These are phyloP conservation scores for Gymnodraco acuticeps DNA, from an alignment of 2,797 vertebrate species.

Conservation along the genomic window DNA sequence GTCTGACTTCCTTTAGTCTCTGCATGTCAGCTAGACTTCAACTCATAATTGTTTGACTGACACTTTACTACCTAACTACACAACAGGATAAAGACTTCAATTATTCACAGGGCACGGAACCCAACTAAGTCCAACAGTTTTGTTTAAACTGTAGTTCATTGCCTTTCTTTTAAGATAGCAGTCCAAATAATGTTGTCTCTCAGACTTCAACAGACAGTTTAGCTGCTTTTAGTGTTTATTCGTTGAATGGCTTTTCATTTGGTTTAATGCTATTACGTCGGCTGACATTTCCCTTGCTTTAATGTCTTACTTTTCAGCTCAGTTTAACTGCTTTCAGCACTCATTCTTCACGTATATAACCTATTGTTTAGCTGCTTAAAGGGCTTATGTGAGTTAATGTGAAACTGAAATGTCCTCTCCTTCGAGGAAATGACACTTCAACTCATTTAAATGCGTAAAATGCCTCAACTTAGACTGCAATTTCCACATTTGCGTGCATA, in stretches of 20 bases:
- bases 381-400: background rate
- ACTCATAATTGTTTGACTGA: background rate
- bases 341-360: background rate
- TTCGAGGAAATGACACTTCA: background rate
- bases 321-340: background rate
- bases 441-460: background rate
- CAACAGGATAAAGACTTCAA: background rate
- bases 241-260: too few relatives aligned
- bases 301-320: background rate
- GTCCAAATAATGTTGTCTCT: background rate
- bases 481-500: background rate
- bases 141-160: background rate
- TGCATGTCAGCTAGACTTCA: background rate
- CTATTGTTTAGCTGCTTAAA: background rate
- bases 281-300: background rate
- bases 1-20: background rate
- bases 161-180: background rate
- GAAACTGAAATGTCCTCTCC: background rate
- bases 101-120: background rate
- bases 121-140: background rate
- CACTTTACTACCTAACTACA: background rate
- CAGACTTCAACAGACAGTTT: background rate
- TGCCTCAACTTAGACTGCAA: background rate
- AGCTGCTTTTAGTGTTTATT: background rate
- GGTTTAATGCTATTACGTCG: background rate